Percentiles rank a stretch among this genome's conserved stretches.
These are phyloP conservation scores for Condylostylus longicornis DNA, from an alignment of 1,140 invertebrate genomes.

Conservation along the genomic window DNA sequence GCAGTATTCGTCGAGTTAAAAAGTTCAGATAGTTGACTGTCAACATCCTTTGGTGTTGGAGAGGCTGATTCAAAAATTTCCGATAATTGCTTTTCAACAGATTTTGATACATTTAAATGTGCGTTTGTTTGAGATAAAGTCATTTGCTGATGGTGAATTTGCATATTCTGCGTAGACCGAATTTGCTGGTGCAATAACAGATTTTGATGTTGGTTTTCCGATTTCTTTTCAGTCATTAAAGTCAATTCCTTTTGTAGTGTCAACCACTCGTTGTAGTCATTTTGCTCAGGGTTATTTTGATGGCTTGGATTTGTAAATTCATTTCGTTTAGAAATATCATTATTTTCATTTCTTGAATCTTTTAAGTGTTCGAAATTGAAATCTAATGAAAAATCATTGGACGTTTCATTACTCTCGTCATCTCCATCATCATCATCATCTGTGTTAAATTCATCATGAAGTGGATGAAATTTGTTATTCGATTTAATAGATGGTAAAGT, in stretches of 20 bases:
- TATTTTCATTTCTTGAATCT: no score
- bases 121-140: slow-evolving; percentile 3
- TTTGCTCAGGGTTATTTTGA: slow-evolving; percentile 14
- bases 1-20: no score
- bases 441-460: background rate
- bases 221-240: slow-evolving; percentile 18
- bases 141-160: slow-evolving; percentile 11
- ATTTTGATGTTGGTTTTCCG: slow-evolving; percentile 9
- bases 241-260: slow-evolving; percentile 50
- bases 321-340: background rate
- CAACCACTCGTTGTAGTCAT: slow-evolving; percentile 50
- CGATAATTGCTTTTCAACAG: background rate
- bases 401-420: background rate
- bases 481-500: no score
- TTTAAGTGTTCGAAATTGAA: no score
- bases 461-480: no score
- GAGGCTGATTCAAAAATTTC: slow-evolving; percentile 11
- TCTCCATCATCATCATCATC: background rate
- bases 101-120: no score
- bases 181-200: no score
- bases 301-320: background rate
- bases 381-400: no score
- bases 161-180: background rate
- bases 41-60: slow-evolving; percentile 7
- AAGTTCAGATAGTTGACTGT: slow-evolving; percentile 15